Base-by-base conservation (phyloP, 2,113 vertebrate species). In the Irena cyanogastra region DNA sequence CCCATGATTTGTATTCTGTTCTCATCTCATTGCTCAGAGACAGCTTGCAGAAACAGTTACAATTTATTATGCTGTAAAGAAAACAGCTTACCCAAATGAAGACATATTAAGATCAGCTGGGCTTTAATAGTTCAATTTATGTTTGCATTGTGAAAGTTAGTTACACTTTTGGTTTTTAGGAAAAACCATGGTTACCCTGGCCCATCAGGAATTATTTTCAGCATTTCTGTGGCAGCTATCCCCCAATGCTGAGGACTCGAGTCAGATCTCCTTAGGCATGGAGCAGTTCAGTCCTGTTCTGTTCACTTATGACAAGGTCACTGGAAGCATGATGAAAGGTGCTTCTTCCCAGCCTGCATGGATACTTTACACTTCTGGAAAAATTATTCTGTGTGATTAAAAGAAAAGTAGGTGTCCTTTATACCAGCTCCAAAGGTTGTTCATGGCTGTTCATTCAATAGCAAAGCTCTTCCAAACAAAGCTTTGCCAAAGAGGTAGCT, bases 221-320 rank as follows among this genome's bases (percentile, higher is more conserved):
- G 33, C 24, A 21, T 61, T 70, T 88, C 74, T 2, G 3, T 39
- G 30, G 75, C 2, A 7, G 41, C 10, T 39, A 39, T 50, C 13
- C 19, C 19, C 8, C 3, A 10, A 21, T 14, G 19, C 30, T 33
- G 30, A 42, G 76, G 41, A 27, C 16, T 76, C 0, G 0, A 39
- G 11, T 54, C 39, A 76, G 52, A 37, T 61, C 42, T 53, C 52
- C 31, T 26, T 2, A 5, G 26, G 13, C 11, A 3, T 3, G 11
- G 12, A 78, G 24, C 13, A 18, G 15, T 49, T 77, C 35, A 17
- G 72, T n/a, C 31, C 70, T 41, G 31, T 24, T 69, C 70, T 50
- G 23, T 26, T 71, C 60, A 27, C 31, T 53, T 42, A n/a, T 0
- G 1, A 54, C 7, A 16, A 35, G 60, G 21, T 53, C 44, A 28